These are phyloP conservation scores for Hydractinia symbiolongicarpus DNA, from an alignment of 30 jellyfish, hydroid and myxozoan species.

Conservation along the genomic window DNA sequence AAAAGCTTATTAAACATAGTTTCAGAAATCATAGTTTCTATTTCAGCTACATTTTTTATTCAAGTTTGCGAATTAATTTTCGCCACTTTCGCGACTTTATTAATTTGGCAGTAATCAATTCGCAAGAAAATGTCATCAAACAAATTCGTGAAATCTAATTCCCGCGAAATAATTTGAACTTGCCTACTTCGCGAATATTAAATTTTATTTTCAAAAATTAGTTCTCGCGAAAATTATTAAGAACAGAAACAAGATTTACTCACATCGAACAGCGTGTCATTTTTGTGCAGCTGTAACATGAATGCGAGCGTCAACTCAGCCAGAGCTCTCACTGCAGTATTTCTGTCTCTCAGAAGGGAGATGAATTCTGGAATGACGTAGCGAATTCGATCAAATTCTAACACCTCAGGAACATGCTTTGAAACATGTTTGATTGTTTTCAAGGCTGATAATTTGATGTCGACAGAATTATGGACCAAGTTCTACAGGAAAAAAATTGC, in stretches of 20 bases:
- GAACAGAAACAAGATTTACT: neutral
- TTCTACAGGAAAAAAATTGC: slow-evolving; percentile 29
- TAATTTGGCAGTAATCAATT: neutral
- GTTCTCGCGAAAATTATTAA: neutral
- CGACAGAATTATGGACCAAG: slow-evolving; percentile 62
- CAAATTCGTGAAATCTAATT: neutral
- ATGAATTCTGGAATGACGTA: slow-evolving; percentile 46
- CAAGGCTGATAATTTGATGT: slow-evolving; percentile 56
- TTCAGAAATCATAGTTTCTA: too few species aligned
- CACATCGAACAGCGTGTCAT: slow-evolving; percentile 32
- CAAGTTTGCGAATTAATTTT: neutral
- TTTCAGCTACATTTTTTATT: too few species aligned
- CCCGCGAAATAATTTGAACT: neutral
- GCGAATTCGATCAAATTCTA: slow-evolving; percentile 24
- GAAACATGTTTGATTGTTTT: slow-evolving; percentile 61
- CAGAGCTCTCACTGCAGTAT: slow-evolving; percentile 52
- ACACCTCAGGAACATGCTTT: slow-evolving; percentile 22
- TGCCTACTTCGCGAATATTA: neutral
- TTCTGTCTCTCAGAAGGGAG: slow-evolving; percentile 55
- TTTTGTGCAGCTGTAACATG: slow-evolving; percentile 32
- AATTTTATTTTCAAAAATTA: neutral
- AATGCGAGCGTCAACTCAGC: slow-evolving; percentile 66
- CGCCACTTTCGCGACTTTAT: neutral
- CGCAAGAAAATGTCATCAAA: neutral
- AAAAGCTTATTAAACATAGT: too few species aligned